These are phyloP conservation scores for Acholoe squamosa DNA, from an alignment of 2,888 invertebrate genomes.

Conservation along the genomic window DNA sequence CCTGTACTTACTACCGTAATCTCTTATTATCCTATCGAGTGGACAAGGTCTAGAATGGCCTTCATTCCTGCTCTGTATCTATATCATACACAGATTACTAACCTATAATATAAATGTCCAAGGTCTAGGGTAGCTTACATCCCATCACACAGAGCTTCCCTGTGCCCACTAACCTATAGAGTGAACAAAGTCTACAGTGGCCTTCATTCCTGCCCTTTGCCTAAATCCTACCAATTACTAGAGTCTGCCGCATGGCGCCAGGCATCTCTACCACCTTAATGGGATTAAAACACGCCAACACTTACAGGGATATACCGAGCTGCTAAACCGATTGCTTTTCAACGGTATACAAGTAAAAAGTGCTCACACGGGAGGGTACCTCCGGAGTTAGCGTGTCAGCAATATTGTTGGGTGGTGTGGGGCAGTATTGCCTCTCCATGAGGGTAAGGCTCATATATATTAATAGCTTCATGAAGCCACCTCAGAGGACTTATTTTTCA, in stretches of 20 bases:
- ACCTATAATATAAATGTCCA: no score
- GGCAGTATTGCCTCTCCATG: no score
- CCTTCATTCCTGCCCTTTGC: background rate
- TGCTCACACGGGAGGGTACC: background rate
- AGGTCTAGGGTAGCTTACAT: no score
- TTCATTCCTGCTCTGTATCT: background rate
- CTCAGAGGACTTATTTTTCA: no score
- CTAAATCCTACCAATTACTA: background rate
- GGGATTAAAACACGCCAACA: conserved; percentile 38
- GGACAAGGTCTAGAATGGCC: background rate
- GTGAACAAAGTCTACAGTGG: no score
- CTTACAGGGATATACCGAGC: background rate
- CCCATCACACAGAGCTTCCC: no score
- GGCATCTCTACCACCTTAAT: background rate
- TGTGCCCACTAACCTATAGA: no score
- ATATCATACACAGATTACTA: background rate
- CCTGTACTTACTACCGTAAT: no score
- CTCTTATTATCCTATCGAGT: no score
- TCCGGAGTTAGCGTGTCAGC: background rate
- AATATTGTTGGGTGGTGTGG: no score
- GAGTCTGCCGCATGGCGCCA: background rate
- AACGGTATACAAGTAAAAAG: background rate
- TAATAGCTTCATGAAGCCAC: no score
- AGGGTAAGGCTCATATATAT: no score
- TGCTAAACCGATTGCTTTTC: conserved; percentile 30